Conservation (phyloP, 2,888 invertebrate genomes). For the Lasioglossum zephyrum region DNA sequence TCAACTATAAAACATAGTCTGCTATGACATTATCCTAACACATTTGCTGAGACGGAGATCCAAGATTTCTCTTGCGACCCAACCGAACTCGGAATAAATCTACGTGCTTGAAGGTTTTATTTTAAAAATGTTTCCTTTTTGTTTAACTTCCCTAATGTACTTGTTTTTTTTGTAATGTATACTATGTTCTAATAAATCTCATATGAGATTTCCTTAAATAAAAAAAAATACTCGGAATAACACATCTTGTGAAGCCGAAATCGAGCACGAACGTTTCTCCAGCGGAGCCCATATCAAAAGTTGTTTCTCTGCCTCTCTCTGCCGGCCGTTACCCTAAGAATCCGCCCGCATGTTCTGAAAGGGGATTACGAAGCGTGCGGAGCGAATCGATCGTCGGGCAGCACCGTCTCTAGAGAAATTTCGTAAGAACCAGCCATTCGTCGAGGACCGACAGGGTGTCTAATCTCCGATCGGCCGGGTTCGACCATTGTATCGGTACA, state of each 20-base stretch:
- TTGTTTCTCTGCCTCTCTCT: not conserved
- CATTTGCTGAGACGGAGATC: not conserved
- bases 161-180: too few species aligned
- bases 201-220: too few species aligned
- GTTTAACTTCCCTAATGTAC: too few species aligned
- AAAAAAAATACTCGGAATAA: not conserved
- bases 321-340: not conserved
- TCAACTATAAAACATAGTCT: too few species aligned
- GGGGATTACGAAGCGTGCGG: slow-evolving; percentile 19
- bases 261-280: not conserved
- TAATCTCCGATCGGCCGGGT: slow-evolving; percentile 30
- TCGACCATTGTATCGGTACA: slow-evolving; percentile 12
- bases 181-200: too few species aligned
- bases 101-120: too few species aligned
- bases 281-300: not conserved
- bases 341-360: slow-evolving; percentile 14
- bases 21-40: too few species aligned
- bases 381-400: slow-evolving; percentile 13
- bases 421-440: slow-evolving; percentile 11
- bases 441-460: not conserved
- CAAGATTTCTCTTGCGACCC: not conserved
- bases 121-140: too few species aligned
- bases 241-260: not conserved
- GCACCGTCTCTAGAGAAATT: not conserved
- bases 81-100: not conserved